These are phyloP conservation scores for Lochmaea capreae DNA, from an alignment of 2,888 invertebrate genomes.

Conservation along the genomic window DNA sequence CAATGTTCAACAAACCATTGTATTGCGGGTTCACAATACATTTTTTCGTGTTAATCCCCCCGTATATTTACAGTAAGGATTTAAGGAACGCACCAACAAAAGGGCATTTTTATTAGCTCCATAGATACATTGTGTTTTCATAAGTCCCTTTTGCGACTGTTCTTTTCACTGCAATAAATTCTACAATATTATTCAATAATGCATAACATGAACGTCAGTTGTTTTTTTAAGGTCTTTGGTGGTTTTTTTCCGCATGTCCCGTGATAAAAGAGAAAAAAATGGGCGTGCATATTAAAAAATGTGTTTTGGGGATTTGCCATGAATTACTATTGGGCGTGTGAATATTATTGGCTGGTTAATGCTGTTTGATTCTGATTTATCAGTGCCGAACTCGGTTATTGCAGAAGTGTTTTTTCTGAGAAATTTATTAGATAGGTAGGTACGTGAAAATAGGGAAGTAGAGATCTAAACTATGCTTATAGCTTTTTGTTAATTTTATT, in stretches of 20 bases:
- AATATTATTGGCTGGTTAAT: constrained; percentile 26
- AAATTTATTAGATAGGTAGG: too few species aligned
- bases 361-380: not conserved
- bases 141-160: constrained; percentile 39
- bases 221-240: constrained; percentile 49
- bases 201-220: constrained; percentile 43
- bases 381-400: not conserved
- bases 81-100: constrained; percentile 46
- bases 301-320: constrained; percentile 37
- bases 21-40: constrained; percentile 52
- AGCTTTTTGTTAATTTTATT: too few species aligned
- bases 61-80: constrained; percentile 50
- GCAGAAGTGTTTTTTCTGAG: not conserved
- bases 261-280: constrained; percentile 34
- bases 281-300: constrained; percentile 45
- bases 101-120: constrained; percentile 43
- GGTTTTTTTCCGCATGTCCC: constrained; percentile 40
- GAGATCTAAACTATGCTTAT: too few species aligned
- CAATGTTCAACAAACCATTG: constrained; percentile 58
- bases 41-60: constrained; percentile 47
- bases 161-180: constrained; percentile 49
- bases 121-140: constrained; percentile 44
- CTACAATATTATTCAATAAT: constrained; percentile 49
- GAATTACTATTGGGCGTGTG: constrained; percentile 38
- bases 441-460: too few species aligned